Evolutionary conservation across 2,888 invertebrate species (phyloP), one percentile per base, ranked within the genome.

Genomic region (Andrena bicolor): DNA sequence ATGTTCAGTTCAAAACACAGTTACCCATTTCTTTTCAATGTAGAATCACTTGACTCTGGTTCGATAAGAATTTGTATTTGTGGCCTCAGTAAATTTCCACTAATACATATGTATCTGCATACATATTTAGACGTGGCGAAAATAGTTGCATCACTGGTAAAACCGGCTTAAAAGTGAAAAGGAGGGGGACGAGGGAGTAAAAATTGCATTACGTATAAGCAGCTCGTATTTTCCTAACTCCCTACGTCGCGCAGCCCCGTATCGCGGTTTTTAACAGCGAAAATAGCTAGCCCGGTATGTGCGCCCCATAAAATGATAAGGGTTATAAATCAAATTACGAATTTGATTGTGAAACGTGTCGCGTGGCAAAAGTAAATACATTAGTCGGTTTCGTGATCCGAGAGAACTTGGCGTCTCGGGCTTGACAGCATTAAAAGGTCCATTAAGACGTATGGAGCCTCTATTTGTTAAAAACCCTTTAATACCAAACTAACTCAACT

Each of bases 301-400:
- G 23, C 32, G 28, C 53, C 48, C 23, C 63, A 64, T 71, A 70
- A 82, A 83, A 77, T n/a, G 83, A 83, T 83, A 83, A 82, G 77
- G 49, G 73, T 66, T 82, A 70, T 83, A 83, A 82, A 83, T 83
- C 82, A 82, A 83, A 77, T 77, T 73, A 69, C 70, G 82, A 82
- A 83, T 83, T 83, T 77, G 82, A 82, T 83, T 74, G 82, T 53
- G 70, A 77, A 73, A 60, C 73, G 74, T 83, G 83, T 83, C 82
- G 83, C 83, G 82, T 83, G 83, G 83, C 56, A 71, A 77, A 83
- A 77, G 82, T 83, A 83, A 83, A 77, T 82, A 82, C 82, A 63
- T 83, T 77, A 82, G 77, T 74, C n/a, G 82, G 70, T 73, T 70
- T 83, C 83, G 82, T 83, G 82, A 83, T 82, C 56, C 69, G 26